Percentiles rank a stretch among this genome's conserved stretches.
Conservation (phyloP, 1,140 invertebrate species). For the Euwallacea similis region DNA sequence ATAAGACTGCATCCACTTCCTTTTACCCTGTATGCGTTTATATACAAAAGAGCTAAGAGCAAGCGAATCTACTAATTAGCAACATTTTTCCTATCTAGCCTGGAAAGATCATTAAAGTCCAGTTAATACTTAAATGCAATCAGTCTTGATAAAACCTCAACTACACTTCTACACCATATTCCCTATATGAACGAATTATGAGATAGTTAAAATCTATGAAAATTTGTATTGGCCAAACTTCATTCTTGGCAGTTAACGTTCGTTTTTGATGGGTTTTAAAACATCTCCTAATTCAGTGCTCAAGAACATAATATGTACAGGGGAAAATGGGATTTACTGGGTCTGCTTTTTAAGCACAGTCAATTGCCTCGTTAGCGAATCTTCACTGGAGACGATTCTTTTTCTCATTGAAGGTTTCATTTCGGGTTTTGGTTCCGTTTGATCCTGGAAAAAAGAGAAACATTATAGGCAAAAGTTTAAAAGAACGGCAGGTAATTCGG, state of each 20-base stretch:
- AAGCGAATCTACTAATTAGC: not conserved
- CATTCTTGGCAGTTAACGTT: not conserved
- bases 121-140: slow-evolving; percentile 35
- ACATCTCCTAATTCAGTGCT: slow-evolving; percentile 19
- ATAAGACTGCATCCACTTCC: slow-evolving; percentile 1
- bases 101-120: slow-evolving; percentile 31
- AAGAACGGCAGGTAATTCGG: no score
- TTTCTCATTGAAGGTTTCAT: slow-evolving; percentile 57
- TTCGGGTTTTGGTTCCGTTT: slow-evolving; percentile 34
- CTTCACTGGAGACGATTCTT: slow-evolving; percentile 60
- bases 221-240: no score
- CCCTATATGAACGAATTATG: slow-evolving; percentile 10
- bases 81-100: slow-evolving; percentile 18
- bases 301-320: slow-evolving; percentile 25
- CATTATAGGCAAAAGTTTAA: no score
- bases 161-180: slow-evolving; percentile 20
- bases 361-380: slow-evolving; percentile 60
- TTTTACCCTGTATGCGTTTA: not conserved
- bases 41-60: not conserved
- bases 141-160: slow-evolving; percentile 24
- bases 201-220: slow-evolving; percentile 8
- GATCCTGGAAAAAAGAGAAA: slow-evolving; percentile 6
- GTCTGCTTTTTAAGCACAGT: slow-evolving; percentile 58
- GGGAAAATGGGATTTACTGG: slow-evolving; percentile 53
- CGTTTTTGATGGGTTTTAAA: slow-evolving; percentile 1